Percentiles rank a stretch among this genome's conserved stretches.
These are phyloP conservation scores for Tenthredo notha DNA, from an alignment of 2,888 invertebrate genomes.

Conservation along the genomic window DNA sequence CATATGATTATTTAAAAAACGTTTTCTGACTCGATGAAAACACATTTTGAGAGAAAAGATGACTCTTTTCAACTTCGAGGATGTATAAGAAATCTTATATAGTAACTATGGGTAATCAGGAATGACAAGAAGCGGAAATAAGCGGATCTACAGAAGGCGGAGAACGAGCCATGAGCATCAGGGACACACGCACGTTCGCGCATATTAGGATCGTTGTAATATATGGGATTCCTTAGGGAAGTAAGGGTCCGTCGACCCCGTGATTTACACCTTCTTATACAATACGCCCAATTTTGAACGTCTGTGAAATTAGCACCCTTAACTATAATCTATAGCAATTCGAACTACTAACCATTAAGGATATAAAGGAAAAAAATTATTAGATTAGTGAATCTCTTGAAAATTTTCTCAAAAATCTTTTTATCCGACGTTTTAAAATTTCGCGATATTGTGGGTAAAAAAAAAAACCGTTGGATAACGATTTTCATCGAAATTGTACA, in stretches of 20 bases:
- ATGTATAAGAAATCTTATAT: background rate
- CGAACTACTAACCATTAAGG: background rate
- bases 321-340: background rate
- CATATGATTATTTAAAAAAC: too few species aligned
- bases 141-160: constrained; percentile 34
- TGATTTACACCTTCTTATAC: constrained; percentile 49
- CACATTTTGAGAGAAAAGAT: background rate
- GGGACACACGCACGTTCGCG: constrained; percentile 76
- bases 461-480: background rate
- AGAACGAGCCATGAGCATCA: constrained; percentile 65
- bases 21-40: background rate
- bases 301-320: background rate
- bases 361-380: background rate
- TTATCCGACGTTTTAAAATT: background rate
- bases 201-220: constrained; percentile 74
- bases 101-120: background rate
- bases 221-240: constrained; percentile 69
- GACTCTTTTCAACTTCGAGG: background rate
- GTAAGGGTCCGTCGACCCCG: constrained; percentile 65
- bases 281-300: background rate
- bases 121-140: constrained; percentile 49
- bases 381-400: background rate
- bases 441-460: background rate
- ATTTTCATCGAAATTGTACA: background rate
- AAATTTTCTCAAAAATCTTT: background rate